Percentiles rank a stretch among this genome's conserved stretches.
These are phyloP conservation scores for Pteropus rufus DNA, from an alignment of 2,797 vertebrate genomes.

Conservation along the genomic window DNA sequence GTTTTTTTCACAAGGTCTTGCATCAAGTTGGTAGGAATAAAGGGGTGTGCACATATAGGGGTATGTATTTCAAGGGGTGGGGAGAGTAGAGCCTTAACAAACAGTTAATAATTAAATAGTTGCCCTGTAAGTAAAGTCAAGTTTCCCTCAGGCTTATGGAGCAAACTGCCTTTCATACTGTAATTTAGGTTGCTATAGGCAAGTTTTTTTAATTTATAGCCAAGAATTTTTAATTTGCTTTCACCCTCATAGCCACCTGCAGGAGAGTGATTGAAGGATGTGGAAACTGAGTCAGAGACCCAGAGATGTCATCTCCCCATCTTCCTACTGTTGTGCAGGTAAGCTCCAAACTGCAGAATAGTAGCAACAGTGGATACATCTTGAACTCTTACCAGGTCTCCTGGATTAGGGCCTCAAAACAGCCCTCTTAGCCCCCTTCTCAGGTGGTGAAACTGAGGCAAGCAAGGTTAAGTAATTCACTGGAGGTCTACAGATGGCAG, in stretches of 20 bases:
- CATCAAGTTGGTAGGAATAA: not conserved
- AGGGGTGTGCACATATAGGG: not conserved
- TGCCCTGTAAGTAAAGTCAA: not conserved
- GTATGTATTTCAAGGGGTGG: not conserved
- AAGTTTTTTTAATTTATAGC: no score
- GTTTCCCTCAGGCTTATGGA: not conserved
- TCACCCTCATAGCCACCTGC: not conserved
- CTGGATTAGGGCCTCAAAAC: not conserved
- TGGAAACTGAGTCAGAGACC: not conserved
- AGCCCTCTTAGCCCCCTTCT: not conserved
- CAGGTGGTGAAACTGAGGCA: not conserved
- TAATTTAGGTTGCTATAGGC: not conserved
- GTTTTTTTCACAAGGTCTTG: not conserved
- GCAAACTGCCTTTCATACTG: not conserved
- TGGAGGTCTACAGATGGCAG: not conserved
- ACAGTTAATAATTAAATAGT: not conserved
- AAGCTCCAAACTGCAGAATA: not conserved
- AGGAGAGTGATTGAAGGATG: not conserved
- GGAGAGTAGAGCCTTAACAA: not conserved
- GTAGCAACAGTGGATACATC: not conserved
- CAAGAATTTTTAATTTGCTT: not conserved
- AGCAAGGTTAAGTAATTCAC: not conserved
- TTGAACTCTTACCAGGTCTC: not conserved
- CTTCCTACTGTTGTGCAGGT: not conserved
- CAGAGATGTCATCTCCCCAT: not conserved